Evolutionary conservation across 2,113 vertebrate genomes (phyloP), one percentile per base, ranked within the genome.

Genomic region (Callipepla californica): DNA sequence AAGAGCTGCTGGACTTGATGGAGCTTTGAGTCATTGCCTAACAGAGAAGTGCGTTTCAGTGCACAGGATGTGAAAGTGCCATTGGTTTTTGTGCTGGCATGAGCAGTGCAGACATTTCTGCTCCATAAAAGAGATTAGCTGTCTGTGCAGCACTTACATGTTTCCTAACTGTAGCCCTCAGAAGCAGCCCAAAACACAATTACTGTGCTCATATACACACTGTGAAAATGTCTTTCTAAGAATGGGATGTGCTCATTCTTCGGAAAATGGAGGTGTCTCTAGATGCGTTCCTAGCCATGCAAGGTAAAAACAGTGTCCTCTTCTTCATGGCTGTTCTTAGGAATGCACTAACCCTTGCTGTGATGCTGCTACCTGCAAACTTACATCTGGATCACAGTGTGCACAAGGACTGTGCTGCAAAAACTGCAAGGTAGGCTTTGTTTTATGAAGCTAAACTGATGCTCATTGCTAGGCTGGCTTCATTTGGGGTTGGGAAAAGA

Each of bases 261-360:
- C 23, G 74, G 30, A 57, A 67, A 45, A 63, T 5, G 23, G 13
- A 67, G 13, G 12, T 47, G 11, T 25, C 22, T 82, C 48, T 30
- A 38, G 25, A 26, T 22, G 4, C 6, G 61, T 61, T 26, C 22
- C 69, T 45, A 61, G 69, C 42, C 59, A 2, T 6, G 7, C 0
- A 1, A 85, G 28, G 25, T 65, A 38, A 25, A 91, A 89, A 9
- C 4, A 7, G 14, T 16, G 11, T 85, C 6, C 23, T 10, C 12
- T 63, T 82, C 36, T 25, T 73, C 4, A 3, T n/a, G 85, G 55
- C 17, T 93, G 65, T 45, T 42, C 53, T 72, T 28, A 99, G 98
- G 98, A 98, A 62, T 99, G 99, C 59, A 87, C 93, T 1, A 98
- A 98, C 76, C 94, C 95, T 38, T 99, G 99, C 86, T 99, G 99